A percentile compares a stretch with the other conserved stretches of the same genome.
Evolutionary conservation across 2,113 vertebrate genomes (phyloP).

Genomic region (Tonatia bakeri): DNA sequence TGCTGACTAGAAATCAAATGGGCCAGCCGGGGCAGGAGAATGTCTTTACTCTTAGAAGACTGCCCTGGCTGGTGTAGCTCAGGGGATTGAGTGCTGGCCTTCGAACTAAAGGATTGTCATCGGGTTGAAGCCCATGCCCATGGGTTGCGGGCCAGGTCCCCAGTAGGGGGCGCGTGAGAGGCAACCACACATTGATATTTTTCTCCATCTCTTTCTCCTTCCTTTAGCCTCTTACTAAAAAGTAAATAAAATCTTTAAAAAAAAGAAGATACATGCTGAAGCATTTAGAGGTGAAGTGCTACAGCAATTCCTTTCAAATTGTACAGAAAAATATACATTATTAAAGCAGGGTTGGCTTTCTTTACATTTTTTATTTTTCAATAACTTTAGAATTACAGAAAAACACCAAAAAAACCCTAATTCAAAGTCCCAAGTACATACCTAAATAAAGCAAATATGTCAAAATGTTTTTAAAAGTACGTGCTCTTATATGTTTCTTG

Average conservation of each 20-base stretch:
- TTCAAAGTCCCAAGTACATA: neutral
- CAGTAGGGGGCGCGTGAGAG: too few relatives aligned
- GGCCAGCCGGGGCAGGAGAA: neutral
- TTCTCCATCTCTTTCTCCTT: too few relatives aligned
- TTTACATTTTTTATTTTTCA: neutral
- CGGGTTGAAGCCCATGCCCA: rapidly evolving
- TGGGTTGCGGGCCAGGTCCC: too few relatives aligned
- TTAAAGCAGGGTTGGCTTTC: neutral
- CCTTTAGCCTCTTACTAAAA: too few relatives aligned
- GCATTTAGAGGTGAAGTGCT: neutral
- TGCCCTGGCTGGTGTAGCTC: too few relatives aligned
- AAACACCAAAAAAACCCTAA: neutral
- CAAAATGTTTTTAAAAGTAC: neutral
- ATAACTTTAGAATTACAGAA: neutral
- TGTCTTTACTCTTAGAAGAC: neutral
- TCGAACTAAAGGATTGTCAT: rapidly evolving
- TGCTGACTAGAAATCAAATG: too few relatives aligned
- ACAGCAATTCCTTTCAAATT: neutral
- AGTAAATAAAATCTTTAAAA: too few relatives aligned
- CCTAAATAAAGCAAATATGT: neutral
- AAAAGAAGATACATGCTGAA: neutral
- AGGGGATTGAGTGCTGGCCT: too few relatives aligned
- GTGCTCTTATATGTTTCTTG: neutral
- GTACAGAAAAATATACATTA: neutral
- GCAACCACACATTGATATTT: too few relatives aligned